Conservation (phyloP, 2,888 invertebrate genomes). For the Phanerotoma sp. region DNA sequence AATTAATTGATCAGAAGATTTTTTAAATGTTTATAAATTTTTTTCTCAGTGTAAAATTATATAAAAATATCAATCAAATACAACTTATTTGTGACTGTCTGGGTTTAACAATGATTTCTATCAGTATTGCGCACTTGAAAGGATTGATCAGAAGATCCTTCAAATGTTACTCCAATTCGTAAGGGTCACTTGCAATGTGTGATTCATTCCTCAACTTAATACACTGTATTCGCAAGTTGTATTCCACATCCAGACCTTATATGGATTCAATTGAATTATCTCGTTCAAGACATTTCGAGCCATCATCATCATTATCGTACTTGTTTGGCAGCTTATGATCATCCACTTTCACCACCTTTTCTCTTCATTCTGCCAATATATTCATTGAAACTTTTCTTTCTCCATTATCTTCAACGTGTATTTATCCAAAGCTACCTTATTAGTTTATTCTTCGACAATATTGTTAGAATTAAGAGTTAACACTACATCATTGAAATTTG, state of each 20-base stretch:
- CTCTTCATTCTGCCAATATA: background rate
- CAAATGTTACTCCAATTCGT: conserved; percentile 16
- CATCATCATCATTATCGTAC: conserved; percentile 25
- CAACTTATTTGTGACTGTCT: too few species aligned
- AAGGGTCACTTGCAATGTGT: conserved; percentile 16
- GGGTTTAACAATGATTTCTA: too few species aligned
- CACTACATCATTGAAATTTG: too few species aligned
- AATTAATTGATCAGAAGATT: too few species aligned
- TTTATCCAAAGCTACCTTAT: background rate
- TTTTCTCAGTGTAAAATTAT: too few species aligned
- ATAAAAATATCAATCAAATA: too few species aligned
- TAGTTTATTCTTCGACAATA: background rate
- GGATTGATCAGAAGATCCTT: too few species aligned
- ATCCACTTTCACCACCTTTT: conserved; percentile 10
- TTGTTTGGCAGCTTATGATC: conserved; percentile 4
- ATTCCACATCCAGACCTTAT: conserved; percentile 14
- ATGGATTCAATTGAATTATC: conserved; percentile 29
- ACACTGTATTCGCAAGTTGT: background rate
- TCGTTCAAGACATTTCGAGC: conserved; percentile 29
- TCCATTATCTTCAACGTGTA: background rate
- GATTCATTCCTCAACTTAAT: conserved; percentile 9
- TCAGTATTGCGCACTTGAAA: too few species aligned
- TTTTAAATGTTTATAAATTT: too few species aligned
- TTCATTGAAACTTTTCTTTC: conserved; percentile 9
- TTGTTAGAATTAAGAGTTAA: conserved; percentile 3